Conservation (phyloP, 2,888 invertebrate genomes). For the Sminthurinus aureus region DNA sequence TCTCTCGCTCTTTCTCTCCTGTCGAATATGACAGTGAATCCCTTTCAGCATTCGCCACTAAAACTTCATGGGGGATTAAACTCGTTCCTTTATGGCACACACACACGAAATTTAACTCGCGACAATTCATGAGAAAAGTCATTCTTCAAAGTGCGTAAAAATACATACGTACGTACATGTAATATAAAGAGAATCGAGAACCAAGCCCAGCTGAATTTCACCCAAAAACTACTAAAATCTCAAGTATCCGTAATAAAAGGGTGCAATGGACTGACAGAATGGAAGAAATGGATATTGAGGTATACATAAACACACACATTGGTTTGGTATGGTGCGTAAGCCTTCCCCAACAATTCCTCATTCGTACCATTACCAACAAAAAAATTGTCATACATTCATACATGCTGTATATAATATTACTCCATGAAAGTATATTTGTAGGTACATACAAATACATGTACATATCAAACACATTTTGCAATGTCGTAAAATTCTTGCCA, state of each 20-base stretch:
- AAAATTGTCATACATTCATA: not conserved
- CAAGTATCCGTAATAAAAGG: constrained; percentile 7
- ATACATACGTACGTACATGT: too few species aligned
- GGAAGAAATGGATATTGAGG: too few species aligned
- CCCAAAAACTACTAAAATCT: not conserved
- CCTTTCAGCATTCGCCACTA: constrained; percentile 11
- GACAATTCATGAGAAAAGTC: constrained; percentile 21
- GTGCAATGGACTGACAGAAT: constrained; percentile 9
- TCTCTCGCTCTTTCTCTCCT: not conserved
- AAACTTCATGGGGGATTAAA: constrained; percentile 21
- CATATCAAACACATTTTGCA: constrained; percentile 8
- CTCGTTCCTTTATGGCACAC: constrained; percentile 13
- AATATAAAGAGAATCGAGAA: too few species aligned
- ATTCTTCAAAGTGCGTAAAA: constrained; percentile 9
- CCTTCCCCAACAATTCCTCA: constrained; percentile 13
- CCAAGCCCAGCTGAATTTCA: constrained; percentile 12
- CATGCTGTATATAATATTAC: too few species aligned
- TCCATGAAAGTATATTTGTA: too few species aligned
- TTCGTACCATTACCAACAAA: not conserved
- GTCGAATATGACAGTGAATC: constrained; percentile 13
- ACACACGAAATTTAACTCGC: constrained; percentile 6
- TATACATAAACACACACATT: too few species aligned
- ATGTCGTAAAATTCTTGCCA: constrained; percentile 6
- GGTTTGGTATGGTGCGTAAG: constrained; percentile 17
- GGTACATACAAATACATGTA: too few species aligned